Base-by-base conservation (phyloP, 2,888 invertebrate species). In the Villa cingulata region DNA sequence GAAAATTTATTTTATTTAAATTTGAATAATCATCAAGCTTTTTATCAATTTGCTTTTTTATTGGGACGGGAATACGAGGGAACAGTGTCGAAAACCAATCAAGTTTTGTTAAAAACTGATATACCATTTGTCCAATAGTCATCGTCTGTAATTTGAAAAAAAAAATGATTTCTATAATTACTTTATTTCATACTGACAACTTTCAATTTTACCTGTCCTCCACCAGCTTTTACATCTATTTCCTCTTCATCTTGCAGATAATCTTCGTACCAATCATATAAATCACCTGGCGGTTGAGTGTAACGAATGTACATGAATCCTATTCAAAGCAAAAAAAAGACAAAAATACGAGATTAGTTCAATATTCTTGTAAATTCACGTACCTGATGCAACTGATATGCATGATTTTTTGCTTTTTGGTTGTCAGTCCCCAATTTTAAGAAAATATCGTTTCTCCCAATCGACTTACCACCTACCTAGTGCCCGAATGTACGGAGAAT, bases 71-170 rank as follows among this genome's bases (percentile, higher is more conserved):
- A 66, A 99, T 97, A 56, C 98, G 77, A 0, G 98, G 98, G 66
- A 99, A 99, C 17, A 98, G 74, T 1, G 98, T 98, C 38, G 91
- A 90, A 72, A 95, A 98, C 97, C 98, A 99, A 66, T 99, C 98
- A 49, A 98, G 74, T 65, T 97, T 95, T 49, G 89, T 84, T 46
- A 97, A 75, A 78, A 91, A 91, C 65, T 92, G 91, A 38, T 91
- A 79, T 16, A 89, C 75, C 73, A 97, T 83, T 57, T 88, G 86
- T 0, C 98, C 98, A 48, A 99, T 86, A 19, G 86, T 86, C 75
- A 95, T 87, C 39, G 71, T 57, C 67, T 68, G 46, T 16, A 45
- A 16, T 14, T 15, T 41, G 18, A 41, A 43, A 18, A 43, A 7
- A n/a, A n/a, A n/a, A n/a, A n/a, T n/a, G n/a, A n/a, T n/a, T n/a